Evolutionary conservation across 2,888 invertebrate genomes (phyloP).

Genomic region (Protonemura montana): DNA sequence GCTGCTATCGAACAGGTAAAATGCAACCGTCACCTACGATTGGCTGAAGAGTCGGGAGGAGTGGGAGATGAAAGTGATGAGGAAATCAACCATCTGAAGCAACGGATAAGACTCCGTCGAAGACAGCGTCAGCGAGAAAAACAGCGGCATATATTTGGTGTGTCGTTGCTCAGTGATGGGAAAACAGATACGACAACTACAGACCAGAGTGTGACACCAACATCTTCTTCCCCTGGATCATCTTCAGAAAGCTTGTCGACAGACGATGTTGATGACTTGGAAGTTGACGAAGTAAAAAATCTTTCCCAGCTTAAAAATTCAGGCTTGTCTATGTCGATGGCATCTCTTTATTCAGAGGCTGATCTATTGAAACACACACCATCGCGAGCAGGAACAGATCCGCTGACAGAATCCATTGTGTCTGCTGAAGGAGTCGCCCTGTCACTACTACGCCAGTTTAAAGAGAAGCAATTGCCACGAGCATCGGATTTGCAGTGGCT

Average conservation of each 20-base stretch:
- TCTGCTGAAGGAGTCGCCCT: conserved; percentile 84
- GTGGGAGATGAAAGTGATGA: conserved; percentile 69
- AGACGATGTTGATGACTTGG: conserved; percentile 64
- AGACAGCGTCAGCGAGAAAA: conserved; percentile 62
- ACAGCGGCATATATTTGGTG: conserved; percentile 54
- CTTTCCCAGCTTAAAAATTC: conserved; percentile 58
- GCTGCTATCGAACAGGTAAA: conserved; percentile 79
- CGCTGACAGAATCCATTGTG: conserved; percentile 60
- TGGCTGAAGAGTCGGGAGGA: conserved; percentile 60
- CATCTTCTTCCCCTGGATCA: conserved; percentile 62
- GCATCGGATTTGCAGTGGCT: conserved; percentile 83
- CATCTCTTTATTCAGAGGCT: conserved; percentile 68
- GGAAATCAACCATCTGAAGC: conserved; percentile 70
- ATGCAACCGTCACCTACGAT: conserved; percentile 64
- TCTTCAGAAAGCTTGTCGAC: conserved; percentile 62
- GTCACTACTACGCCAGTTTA: conserved; percentile 77
- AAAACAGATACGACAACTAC: conserved; percentile 64
- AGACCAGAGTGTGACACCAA: conserved; percentile 64
- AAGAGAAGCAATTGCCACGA: conserved; percentile 76
- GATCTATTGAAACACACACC: conserved; percentile 59
- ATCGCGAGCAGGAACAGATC: conserved; percentile 49
- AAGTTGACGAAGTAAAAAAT: conserved; percentile 62
- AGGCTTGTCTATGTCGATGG: conserved; percentile 68
- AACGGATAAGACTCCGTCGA: conserved; percentile 68
- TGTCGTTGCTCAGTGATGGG: conserved; percentile 59